Evolutionary conservation across 2,888 invertebrate species (phyloP), one percentile per base, ranked within the genome.

Genomic region (Nineta flava): DNA sequence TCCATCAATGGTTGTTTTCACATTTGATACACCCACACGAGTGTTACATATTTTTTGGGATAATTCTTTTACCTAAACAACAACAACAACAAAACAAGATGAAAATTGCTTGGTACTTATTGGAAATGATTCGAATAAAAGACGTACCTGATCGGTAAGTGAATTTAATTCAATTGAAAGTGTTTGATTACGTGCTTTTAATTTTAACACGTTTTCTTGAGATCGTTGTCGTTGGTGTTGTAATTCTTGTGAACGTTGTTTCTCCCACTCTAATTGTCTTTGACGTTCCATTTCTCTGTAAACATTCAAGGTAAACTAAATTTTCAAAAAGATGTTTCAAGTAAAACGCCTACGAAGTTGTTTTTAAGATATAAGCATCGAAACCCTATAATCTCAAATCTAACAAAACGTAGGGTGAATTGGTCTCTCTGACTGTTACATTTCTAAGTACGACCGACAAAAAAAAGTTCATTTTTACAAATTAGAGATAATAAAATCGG

Each of bases 241-340:
- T 54, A 97, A 72, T 62, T 96, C 95, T 55, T 68, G 68, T 9
- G 73, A 66, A 64, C 90, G 80, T 62, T 94, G 92, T 60, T 88
- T 88, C 67, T 97, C 96, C 90, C 94, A 93, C 65, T 99, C 97
- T 50, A 90, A 71, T 62, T 95, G 93, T 46, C 96, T 77, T 61
- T 95, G 95, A 47, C 94, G 75, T 61, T 97, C 94, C 81, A 94
- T 83, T 70, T 96, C 95, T 63, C 83, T 79, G 53, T n/a, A n/a
- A n/a, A n/a, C n/a, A n/a, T n/a, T n/a, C n/a, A n/a, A 21, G n/a
- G n/a, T n/a, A n/a, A n/a, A n/a, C 12, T 19, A n/a, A 45, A 4
- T 16, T 10, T 21, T 21, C 13, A 21, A 21, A 45, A 19, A n/a
- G 12, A 21, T 17, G 17, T 21, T n/a, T 17, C 10, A 45, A 2